Base-by-base conservation (phyloP, 2,888 invertebrate species). In the Maniola hyperantus region DNA sequence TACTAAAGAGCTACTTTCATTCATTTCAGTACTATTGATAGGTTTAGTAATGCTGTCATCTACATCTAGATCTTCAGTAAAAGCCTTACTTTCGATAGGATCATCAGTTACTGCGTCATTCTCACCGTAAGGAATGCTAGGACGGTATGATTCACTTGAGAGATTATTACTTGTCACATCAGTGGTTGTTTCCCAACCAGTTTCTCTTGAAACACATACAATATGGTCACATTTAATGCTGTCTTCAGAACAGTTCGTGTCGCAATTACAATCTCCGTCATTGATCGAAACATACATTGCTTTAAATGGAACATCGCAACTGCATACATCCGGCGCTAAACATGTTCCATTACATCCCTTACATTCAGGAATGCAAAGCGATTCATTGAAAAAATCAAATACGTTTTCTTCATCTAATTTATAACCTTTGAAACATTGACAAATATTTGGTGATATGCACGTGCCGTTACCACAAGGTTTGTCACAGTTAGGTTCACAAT, bases 371-470 rank as follows among this genome's bases (percentile, higher is more conserved):
- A 72, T 61, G 58, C 78, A 79, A 6, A 66, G 18, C 5, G 65
- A 39, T 11, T 61, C 44, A 8, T 71, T 65, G 15, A 54, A 65
- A 6, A 64, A 55, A 59, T 69, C 48, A 55, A 55, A 39, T 4
- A 10, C 13, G 53, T 59, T 66, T 33, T 58, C 53, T 42, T 33
- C 15, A 44, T 71, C 66, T 11, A 68, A 10, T 48, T 67, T 66
- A 57, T 79, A 79, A 13, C 83, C 81, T 5, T 64, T 13, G 4
- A 73, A 63, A 65, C 85, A 86, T 42, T 73, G 59, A 68, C 84
- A 84, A 1, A 78, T 76, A 71, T 91, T 81, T 0, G 84, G 88
- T 0, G 73, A 75, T 5, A 75, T 68, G 68, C 89, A 89, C 36
- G 73, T 73, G 0, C 87, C 88, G 61, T 84, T 82, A 0, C 67